These are phyloP conservation scores for Pocillopora damicornis DNA, from an alignment of 64 coral and sea anemone species.

Conservation along the genomic window DNA sequence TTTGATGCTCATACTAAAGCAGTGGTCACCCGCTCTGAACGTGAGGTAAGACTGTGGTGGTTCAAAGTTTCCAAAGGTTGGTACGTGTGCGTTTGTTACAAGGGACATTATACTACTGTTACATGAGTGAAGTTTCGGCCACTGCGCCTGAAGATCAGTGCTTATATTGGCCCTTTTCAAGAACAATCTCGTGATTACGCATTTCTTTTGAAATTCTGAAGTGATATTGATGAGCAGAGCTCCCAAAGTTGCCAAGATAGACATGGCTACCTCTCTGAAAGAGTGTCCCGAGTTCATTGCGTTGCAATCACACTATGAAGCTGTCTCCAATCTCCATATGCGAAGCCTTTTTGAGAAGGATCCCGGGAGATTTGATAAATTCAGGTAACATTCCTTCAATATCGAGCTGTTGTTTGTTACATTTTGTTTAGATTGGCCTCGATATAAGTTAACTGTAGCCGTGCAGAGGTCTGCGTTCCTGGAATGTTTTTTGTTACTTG, in stretches of 20 bases:
- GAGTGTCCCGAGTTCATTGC: conserved; percentile 24
- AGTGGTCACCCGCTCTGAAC: no score
- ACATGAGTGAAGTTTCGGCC: not conserved
- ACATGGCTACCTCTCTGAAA: conserved; percentile 29
- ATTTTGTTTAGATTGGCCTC: not conserved
- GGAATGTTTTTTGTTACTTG: not conserved
- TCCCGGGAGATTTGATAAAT: conserved; percentile 60
- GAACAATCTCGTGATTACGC: not conserved
- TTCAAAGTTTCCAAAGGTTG: no score
- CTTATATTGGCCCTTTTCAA: not conserved
- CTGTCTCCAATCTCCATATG: conserved; percentile 57
- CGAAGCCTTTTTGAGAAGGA: conserved; percentile 65
- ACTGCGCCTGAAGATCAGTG: not conserved
- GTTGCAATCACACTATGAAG: conserved; percentile 53
- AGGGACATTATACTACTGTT: not conserved
- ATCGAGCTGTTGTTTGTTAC: not conserved
- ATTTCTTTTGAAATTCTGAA: not conserved
- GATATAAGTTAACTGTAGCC: not conserved
- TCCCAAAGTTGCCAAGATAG: not conserved
- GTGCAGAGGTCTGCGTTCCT: not conserved
- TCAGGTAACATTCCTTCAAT: conserved; percentile 43
- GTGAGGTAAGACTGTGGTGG: no score
- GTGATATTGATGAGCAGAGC: not conserved
- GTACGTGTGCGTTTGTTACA: no score
- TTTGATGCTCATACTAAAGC: no score